Conservation (phyloP, 2,888 invertebrate genomes). For the Sussaba pulchella region DNA sequence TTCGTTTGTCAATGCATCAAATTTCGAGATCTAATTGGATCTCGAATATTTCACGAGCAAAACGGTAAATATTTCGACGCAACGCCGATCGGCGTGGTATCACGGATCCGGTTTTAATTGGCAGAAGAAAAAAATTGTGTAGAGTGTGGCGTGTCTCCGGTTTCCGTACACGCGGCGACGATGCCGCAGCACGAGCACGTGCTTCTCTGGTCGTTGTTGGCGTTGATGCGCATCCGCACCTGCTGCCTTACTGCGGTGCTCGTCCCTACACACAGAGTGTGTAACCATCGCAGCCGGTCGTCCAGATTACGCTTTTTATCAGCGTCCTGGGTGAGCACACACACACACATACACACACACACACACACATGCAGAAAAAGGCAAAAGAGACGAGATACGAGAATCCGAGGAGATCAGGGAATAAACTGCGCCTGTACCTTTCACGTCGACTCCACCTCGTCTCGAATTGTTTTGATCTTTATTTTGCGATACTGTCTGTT, state of each 20-base stretch:
- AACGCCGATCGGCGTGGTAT: slow-evolving; percentile 18
- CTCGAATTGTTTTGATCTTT: slow-evolving; percentile 5
- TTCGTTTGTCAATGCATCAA: neutral
- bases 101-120: slow-evolving; percentile 32
- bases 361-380: neutral
- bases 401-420: slow-evolving; percentile 50
- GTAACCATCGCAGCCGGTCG: slow-evolving; percentile 59
- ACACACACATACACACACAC: slow-evolving; percentile 6
- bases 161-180: slow-evolving; percentile 52
- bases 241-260: slow-evolving; percentile 51
- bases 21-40: slow-evolving; percentile 6
- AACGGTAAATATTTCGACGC: slow-evolving; percentile 6
- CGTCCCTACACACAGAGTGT: slow-evolving; percentile 57
- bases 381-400: slow-evolving; percentile 29
- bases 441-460: slow-evolving; percentile 32
- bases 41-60: neutral
- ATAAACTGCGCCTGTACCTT: slow-evolving; percentile 49
- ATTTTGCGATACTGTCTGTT: neutral
- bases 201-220: slow-evolving; percentile 56
- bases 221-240: slow-evolving; percentile 49
- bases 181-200: slow-evolving; percentile 47
- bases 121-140: slow-evolving; percentile 8
- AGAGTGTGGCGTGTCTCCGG: slow-evolving; percentile 37
- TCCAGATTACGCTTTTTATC: slow-evolving; percentile 66
- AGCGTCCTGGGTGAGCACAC: slow-evolving; percentile 61